Evolutionary conservation across 2,113 vertebrate species (phyloP), one percentile per base, ranked within the genome.

Genomic region (Pelecanoides urinatrix): DNA sequence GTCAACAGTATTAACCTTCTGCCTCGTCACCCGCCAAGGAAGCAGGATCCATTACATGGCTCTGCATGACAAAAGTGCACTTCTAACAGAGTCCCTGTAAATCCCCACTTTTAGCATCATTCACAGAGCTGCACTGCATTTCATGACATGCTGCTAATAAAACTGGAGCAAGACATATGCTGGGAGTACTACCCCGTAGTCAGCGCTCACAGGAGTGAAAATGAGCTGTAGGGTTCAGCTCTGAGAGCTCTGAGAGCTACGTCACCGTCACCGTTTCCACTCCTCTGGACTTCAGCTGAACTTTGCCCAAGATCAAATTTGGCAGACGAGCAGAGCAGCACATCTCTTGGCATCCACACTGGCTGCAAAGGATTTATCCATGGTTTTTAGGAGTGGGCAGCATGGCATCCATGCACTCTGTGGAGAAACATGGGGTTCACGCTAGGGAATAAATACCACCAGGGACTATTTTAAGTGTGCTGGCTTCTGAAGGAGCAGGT

Each of bases 1-100:
- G 63, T 65, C 74, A 8, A 17, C 90, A 75, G 78, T 76, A 3
- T 67, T 97, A 61, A 53, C 91, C 26, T 49, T 96, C 21, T 73
- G 95, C 58, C 44, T 96, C 21, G 4, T 98, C 58, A 71, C 16
- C 20, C 96, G 62, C 8, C 86, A 82, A 29, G 95, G 89, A 90
- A 98, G 71, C 50, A 97, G 61, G 90, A 94, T 88, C 70, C 70
- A 44, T 32, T 98, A 98, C 49, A 97, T 2, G 2, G 66, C 94
- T 26, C 92, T 98, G 42, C 36, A 81, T 27, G 97, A 96, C 67
- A 98, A 98, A 85, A 97, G 97, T 4, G 78, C 66, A 4, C 77
- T 98, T 73, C 96, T 97, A 52, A 62, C 90, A 7, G 97, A 98
- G 21, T 82, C 95, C 53, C 83, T 97, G 58, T 98, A 97, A 98